Percentiles rank a stretch among this genome's conserved stretches.
Evolutionary conservation across 2,113 vertebrate genomes (phyloP).

Genomic region (Dinomys branickii): DNA sequence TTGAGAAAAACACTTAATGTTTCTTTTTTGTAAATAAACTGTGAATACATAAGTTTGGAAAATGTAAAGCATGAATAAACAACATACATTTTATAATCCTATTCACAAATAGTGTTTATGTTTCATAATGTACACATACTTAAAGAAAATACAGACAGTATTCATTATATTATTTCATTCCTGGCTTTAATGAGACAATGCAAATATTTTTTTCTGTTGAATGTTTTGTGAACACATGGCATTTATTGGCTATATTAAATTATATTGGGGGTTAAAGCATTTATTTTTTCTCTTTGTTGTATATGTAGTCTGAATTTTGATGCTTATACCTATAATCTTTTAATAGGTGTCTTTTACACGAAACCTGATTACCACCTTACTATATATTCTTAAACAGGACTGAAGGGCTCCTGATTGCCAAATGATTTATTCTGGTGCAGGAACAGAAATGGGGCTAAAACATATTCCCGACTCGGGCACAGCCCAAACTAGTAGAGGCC

Average conservation of each 20-base stretch:
- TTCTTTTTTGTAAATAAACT: background rate
- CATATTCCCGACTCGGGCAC: too few relatives aligned
- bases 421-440: background rate
- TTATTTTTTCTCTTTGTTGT: background rate
- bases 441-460: background rate
- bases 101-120: background rate
- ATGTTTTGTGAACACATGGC: conserved; percentile 6
- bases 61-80: conserved; percentile 22
- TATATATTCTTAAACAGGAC: background rate
- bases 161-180: background rate
- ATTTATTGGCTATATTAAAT: background rate
- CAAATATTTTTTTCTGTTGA: background rate
- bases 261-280: background rate
- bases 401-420: background rate
- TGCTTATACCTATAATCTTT: background rate
- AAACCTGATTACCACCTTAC: background rate
- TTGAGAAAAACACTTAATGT: background rate
- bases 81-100: background rate
- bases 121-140: background rate
- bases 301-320: background rate
- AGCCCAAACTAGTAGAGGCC: background rate
- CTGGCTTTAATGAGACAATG: background rate
- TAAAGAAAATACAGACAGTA: background rate
- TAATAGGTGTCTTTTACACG: background rate
- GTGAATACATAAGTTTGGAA: background rate